Evolutionary conservation across 2,113 vertebrate species (phyloP), one percentile per base, ranked within the genome.

Genomic region (Chaetura pelagica): DNA sequence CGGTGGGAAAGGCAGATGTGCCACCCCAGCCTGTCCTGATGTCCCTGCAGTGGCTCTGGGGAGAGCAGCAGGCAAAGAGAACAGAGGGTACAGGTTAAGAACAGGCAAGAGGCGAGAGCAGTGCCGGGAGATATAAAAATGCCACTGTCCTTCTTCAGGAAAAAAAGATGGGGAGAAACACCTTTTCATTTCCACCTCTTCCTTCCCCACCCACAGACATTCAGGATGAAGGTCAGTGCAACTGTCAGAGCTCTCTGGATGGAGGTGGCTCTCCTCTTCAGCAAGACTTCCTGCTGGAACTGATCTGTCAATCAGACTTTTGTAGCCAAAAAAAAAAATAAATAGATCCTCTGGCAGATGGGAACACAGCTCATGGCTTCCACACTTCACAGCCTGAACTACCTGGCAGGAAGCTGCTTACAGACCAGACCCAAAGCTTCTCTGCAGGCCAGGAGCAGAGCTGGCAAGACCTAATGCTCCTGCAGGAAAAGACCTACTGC

Each of bases 1-100:
- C 48, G 78, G 95, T 19, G 5, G 40, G 69, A 64, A 91, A 87
- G 52, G 92, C 92, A 86, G 78, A 82, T 46, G 24, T 86, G 93
- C 78, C 97, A 79, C 95, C 96, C 24, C 22, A 94, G 75, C 87
- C 72, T 75, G 63, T 90, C 84, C 96, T 94, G 84, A 92, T 34
- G 76, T 74, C 51, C 27, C 76, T 64, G 59, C 38, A 38, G 38
- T 38, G 38, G 38, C 38, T 38, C 38, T 29, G 3, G 8, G 52
- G 66, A 72, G 72, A 54, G 57, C 1, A 0, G n/a, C 9, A 74
- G 80, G 85, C 55, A 83, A 30, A 63, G 62, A 35, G 73, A 91
- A 88, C 91, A 52, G 6, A 57, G 46, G 64, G 54, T 44, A 67
- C 93, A 91, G 74, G 46, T 84, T 76, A 44, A 9, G n/a, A 79